phyloP scores from a whole-genome alignment of 2,888 invertebrate genomes.

The Orthonychiurus folsomi region DNA sequence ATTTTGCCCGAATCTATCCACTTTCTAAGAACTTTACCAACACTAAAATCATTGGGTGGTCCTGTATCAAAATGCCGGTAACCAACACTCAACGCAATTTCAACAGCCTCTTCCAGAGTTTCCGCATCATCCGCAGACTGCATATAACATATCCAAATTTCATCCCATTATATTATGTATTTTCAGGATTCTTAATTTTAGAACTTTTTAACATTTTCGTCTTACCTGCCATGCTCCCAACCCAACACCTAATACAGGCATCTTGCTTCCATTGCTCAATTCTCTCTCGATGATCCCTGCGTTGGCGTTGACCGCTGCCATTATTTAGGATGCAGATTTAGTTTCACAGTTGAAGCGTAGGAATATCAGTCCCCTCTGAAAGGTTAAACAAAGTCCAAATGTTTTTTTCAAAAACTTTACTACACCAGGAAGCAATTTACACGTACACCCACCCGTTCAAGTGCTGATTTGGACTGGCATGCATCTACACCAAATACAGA shows the following conservation, averaged over 20 bases:
- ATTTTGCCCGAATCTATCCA: slow-evolving; percentile 41
- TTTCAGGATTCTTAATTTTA: background rate
- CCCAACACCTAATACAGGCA: slow-evolving; percentile 56
- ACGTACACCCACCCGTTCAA: too few relatives aligned
- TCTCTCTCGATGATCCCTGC: too few relatives aligned
- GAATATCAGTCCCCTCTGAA: too few relatives aligned
- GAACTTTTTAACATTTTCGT: slow-evolving; percentile 6
- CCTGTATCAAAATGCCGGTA: slow-evolving; percentile 45
- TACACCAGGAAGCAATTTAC: too few relatives aligned
- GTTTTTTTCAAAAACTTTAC: too few relatives aligned
- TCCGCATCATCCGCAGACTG: slow-evolving; percentile 16
- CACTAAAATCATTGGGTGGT: slow-evolving; percentile 42
- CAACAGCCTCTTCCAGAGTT: slow-evolving; percentile 24
- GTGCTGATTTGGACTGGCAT: too few relatives aligned
- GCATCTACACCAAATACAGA: too few relatives aligned
- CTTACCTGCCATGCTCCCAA: slow-evolving; percentile 64
- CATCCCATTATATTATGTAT: background rate
- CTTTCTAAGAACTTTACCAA: slow-evolving; percentile 42
- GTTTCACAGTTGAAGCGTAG: too few relatives aligned
- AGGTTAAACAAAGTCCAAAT: too few relatives aligned
- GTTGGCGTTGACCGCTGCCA: too few relatives aligned
- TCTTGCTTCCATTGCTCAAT: slow-evolving; percentile 46
- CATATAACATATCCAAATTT: background rate
- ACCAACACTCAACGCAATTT: slow-evolving; percentile 41
- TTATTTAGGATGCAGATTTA: too few relatives aligned